A percentile compares a stretch with the other conserved stretches of the same genome.
phyloP scores from a whole-genome alignment of 1,140 invertebrate species.

The Sitodiplosis mosellana region DNA sequence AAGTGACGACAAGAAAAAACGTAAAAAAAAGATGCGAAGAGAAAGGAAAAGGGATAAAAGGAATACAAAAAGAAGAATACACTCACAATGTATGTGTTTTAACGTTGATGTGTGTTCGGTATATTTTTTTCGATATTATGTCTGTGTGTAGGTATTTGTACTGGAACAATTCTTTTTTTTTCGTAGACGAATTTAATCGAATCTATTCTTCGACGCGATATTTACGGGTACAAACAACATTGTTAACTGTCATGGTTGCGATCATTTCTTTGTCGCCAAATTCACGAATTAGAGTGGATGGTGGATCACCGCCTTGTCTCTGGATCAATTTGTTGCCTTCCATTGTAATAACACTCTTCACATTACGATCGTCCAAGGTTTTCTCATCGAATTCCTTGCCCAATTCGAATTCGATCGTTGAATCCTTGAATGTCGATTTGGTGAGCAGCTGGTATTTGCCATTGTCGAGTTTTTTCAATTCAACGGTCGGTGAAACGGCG shows the following conservation, averaged over 20 bases:
- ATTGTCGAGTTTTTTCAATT: constrained; percentile 37
- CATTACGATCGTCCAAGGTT: constrained; percentile 60
- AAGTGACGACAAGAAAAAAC: too few species aligned
- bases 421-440: constrained; percentile 64
- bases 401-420: constrained; percentile 57
- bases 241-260: constrained; percentile 27
- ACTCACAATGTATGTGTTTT: too few species aligned
- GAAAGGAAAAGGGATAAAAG: too few species aligned
- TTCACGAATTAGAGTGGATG: constrained; percentile 39
- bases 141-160: constrained; percentile 24
- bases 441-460: constrained; percentile 51
- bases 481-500: constrained; percentile 47
- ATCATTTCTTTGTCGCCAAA: constrained; percentile 17
- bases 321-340: constrained; percentile 34
- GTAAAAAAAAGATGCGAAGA: too few species aligned
- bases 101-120: too few species aligned
- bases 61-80: too few species aligned
- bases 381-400: constrained; percentile 68
- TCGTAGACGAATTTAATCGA: too few species aligned
- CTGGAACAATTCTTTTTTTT: too few species aligned
- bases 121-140: too few species aligned
- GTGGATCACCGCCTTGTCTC: constrained; percentile 39
- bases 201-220: background rate
- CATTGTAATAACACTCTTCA: constrained; percentile 38
- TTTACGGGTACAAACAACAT: constrained; percentile 32